Evolutionary conservation across 2,113 vertebrate species (phyloP).

Genomic region (Chiloscyllium plagiosum): DNA sequence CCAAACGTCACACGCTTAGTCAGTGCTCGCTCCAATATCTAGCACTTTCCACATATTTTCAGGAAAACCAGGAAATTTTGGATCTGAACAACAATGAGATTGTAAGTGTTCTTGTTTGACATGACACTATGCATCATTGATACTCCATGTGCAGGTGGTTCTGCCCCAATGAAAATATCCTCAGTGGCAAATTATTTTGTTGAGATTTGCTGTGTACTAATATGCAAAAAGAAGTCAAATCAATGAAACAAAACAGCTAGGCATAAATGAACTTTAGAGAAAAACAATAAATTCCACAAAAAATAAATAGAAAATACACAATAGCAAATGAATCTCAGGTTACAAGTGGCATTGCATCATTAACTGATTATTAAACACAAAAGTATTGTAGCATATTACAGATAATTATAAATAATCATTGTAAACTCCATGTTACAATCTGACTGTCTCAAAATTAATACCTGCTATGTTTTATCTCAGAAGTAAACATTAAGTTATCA

Average conservation of each 20-base stretch:
- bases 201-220: not conserved
- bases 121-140: not conserved
- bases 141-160: not conserved
- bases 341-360: slow-evolving; percentile 40
- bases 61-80: not conserved
- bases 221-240: not conserved
- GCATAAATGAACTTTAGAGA: slow-evolving; percentile 34
- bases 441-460: slow-evolving; percentile 1
- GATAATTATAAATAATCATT: slow-evolving; percentile 27
- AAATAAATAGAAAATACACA: slow-evolving; percentile 60
- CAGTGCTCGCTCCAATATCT: not conserved
- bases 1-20: not conserved
- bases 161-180: not conserved
- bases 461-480: not conserved
- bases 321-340: slow-evolving; percentile 55
- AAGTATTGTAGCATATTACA: not conserved
- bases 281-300: slow-evolving; percentile 59
- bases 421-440: slow-evolving; percentile 9
- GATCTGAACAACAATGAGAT: not conserved
- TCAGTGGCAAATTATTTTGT: too few species aligned
- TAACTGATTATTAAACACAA: slow-evolving; percentile 5
- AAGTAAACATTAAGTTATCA: not conserved
- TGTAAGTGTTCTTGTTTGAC: not conserved
- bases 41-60: not conserved
- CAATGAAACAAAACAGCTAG: not conserved